Evolutionary conservation across 2,113 vertebrate species (phyloP).

Genomic region (Riparia riparia): DNA sequence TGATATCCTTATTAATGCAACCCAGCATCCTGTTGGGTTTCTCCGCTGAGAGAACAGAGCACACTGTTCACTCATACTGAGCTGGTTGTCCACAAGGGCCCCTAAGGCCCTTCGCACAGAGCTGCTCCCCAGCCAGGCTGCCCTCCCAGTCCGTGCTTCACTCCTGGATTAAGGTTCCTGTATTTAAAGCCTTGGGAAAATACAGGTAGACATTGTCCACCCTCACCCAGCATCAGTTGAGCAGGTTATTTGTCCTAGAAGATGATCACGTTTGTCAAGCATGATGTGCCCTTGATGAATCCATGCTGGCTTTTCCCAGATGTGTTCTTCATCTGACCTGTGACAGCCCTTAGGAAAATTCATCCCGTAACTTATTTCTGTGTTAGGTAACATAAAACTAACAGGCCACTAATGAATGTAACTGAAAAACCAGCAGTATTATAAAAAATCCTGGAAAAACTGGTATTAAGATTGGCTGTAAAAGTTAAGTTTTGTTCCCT

Average conservation of each 20-base stretch:
- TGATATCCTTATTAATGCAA: neutral
- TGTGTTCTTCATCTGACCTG: neutral
- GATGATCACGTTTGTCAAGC: neutral
- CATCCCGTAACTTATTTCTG: neutral
- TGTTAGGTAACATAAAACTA: neutral
- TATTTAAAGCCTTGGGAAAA: neutral
- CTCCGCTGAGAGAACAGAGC: neutral
- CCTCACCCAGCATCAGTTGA: neutral
- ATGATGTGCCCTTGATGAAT: neutral
- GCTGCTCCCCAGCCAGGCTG: neutral
- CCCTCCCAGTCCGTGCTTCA: neutral
- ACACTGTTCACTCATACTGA: accelerated
- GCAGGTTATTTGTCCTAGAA: neutral
- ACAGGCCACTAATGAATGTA: neutral
- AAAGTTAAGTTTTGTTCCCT: neutral
- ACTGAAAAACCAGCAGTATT: neutral
- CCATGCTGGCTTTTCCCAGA: neutral
- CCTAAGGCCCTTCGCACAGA: neutral
- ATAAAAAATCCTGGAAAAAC: neutral
- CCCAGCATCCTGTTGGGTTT: neutral
- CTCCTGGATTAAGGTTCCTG: neutral
- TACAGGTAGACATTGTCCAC: neutral
- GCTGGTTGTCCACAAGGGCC: too few relatives aligned
- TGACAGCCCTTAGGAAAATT: neutral
- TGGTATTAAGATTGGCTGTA: neutral